phyloP scores from a whole-genome alignment of 2,113 vertebrate species.

The Tichodroma muraria region DNA sequence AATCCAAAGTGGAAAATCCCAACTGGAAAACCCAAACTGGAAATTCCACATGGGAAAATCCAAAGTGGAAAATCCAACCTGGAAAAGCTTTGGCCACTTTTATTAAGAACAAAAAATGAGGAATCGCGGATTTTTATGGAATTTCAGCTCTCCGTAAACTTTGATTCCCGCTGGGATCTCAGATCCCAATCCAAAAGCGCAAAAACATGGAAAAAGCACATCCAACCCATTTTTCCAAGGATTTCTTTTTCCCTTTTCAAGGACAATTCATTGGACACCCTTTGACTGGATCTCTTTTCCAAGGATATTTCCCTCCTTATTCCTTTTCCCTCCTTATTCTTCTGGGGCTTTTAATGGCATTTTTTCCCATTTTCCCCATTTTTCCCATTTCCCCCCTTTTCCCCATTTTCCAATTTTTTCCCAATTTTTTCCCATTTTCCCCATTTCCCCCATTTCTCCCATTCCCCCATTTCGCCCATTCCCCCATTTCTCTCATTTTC shows the following conservation, averaged over 20 bases:
- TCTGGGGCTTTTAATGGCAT: too few relatives aligned
- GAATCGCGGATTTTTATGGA: not conserved
- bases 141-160: not conserved
- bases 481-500: too few relatives aligned
- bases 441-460: too few relatives aligned
- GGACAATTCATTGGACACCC: too few relatives aligned
- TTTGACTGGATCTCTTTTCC: not conserved
- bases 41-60: not conserved
- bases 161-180: not conserved
- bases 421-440: too few relatives aligned
- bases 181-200: fast-evolving
- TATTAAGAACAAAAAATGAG: fast-evolving
- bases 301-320: not conserved
- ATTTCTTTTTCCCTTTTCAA: too few relatives aligned
- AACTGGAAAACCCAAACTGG: not conserved
- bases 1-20: not conserved
- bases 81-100: not conserved
- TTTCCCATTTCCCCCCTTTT: too few relatives aligned
- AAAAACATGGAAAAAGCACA: not conserved
- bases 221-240: not conserved
- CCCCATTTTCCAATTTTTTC: too few relatives aligned
- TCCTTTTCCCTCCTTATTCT: too few relatives aligned
- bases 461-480: too few relatives aligned
- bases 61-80: not conserved
- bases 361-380: too few relatives aligned